Evolutionary conservation across 2,797 vertebrate genomes (phyloP).

Genomic region (Phoebastria nigripes): DNA sequence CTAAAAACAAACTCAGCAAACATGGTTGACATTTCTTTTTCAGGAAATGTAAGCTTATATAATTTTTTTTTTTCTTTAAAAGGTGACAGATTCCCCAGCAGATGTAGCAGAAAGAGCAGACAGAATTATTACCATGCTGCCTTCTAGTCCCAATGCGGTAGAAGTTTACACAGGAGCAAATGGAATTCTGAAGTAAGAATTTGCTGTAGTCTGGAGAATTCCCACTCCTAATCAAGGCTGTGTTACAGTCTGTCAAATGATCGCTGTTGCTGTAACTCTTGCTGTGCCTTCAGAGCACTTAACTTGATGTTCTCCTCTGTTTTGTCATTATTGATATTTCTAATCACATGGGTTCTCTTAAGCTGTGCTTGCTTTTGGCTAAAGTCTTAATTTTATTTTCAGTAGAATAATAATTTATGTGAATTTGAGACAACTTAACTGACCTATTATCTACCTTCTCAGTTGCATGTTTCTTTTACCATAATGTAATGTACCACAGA

Average conservation of each 20-base stretch:
- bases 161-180: conserved; percentile 92
- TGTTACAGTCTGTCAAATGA: not conserved
- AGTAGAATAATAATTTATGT: not conserved
- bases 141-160: conserved; percentile 89
- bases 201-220: conserved; percentile 16
- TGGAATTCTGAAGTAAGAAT: conserved; percentile 89
- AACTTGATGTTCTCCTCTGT: not conserved
- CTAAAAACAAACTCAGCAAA: not conserved
- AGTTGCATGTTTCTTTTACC: not conserved
- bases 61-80: conserved; percentile 45
- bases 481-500: not conserved
- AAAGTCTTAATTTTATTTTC: not conserved
- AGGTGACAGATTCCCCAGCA: conserved; percentile 93
- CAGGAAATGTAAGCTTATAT: not conserved
- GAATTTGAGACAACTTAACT: not conserved
- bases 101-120: conserved; percentile 96
- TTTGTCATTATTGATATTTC: not conserved
- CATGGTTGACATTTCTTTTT: not conserved
- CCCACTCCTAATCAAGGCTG: not conserved
- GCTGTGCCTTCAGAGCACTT: not conserved
- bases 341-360: not conserved
- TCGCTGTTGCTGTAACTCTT: not conserved
- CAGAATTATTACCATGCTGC: conserved; percentile 97
- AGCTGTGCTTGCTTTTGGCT: not conserved
- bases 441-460: not conserved